phyloP scores from a whole-genome alignment of 2,113 vertebrate species.

The Lampris megalopsis region DNA sequence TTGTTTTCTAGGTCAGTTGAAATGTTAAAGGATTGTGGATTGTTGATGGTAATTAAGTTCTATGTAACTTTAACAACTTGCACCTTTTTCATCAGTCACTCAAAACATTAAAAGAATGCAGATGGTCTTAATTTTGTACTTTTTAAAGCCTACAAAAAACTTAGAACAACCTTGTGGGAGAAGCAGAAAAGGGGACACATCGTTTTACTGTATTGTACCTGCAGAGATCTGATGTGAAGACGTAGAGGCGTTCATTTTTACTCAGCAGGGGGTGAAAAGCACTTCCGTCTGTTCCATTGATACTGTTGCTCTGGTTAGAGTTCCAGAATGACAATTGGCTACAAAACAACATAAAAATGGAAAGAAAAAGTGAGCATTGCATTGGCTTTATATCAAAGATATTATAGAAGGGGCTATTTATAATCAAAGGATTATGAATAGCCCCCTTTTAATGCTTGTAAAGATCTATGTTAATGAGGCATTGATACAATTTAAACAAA shows the following conservation, averaged over 20 bases:
- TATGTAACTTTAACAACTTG: background rate
- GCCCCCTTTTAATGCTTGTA: no score
- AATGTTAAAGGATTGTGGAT: no score
- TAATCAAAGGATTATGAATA: no score
- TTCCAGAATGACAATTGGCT: slow-evolving; percentile 88
- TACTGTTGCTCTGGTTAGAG: slow-evolving; percentile 89
- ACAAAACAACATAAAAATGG: slow-evolving; percentile 27
- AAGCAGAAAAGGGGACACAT: background rate
- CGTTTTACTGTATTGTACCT: slow-evolving; percentile 79
- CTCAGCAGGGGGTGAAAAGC: slow-evolving; percentile 90
- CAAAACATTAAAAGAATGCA: no score
- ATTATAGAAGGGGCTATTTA: no score
- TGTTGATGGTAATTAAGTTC: no score
- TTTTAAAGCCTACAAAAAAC: no score
- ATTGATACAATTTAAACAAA: no score
- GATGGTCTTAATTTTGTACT: no score
- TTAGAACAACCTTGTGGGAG: background rate
- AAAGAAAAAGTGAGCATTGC: background rate
- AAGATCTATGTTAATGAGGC: no score
- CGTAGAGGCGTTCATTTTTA: slow-evolving; percentile 87
- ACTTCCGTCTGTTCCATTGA: slow-evolving; percentile 93
- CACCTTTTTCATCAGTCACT: background rate
- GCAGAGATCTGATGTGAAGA: slow-evolving; percentile 95
- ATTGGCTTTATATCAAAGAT: background rate
- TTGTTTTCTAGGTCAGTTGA: no score